Base-by-base conservation (phyloP, 2,888 invertebrate genomes). In the Acanthopleura granulata region DNA sequence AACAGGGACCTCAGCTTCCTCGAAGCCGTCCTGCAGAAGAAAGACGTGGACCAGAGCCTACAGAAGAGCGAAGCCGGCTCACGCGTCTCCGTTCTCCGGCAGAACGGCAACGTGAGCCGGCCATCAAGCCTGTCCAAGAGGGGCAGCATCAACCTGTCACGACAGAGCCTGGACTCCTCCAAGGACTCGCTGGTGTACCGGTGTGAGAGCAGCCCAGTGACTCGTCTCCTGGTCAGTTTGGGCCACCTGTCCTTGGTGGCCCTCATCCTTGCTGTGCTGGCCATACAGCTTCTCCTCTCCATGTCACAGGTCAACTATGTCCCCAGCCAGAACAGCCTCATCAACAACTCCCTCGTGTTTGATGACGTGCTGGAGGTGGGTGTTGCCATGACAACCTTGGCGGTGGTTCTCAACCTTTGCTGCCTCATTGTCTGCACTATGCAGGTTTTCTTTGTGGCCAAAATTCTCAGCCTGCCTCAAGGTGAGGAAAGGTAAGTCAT, bases 401-500 rank as follows among this genome's bases (percentile, higher is more conserved):
- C 97, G 79, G 92, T 97, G 74, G 95, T 96, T 49, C 92, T 97
- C 82, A 95, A 97, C 92, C 93, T 97, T 79, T 96, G 96, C 92
- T 97, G 97, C 90, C 93, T 97, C 78, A 93, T 97, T 84, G 96
- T 97, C 87, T 97, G 97, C 93, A 95, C 96, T 85, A 95, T 97
- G 89, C 97, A 97, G 92, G 97, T 96, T 92, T 93, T 97, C 89
- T 97, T 97, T 90, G 96, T 97, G 72, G 95, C 97, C 83, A 97
- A 97, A 92, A 93, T 97, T 91, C 94, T 96, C 88, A 95, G 96
- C 89, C 94, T 95, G 74, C 94, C 95, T 76, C 95, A 95, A 87
- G 95, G 94, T 85, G 94, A 94, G 88, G 93, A 93, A 88, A 92
- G 94, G 94, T 93, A 90, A 89, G 86, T 40, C n/a, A n/a, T n/a